Conservation (phyloP, 2,113 vertebrate genomes). For the Trinectes maculatus region DNA sequence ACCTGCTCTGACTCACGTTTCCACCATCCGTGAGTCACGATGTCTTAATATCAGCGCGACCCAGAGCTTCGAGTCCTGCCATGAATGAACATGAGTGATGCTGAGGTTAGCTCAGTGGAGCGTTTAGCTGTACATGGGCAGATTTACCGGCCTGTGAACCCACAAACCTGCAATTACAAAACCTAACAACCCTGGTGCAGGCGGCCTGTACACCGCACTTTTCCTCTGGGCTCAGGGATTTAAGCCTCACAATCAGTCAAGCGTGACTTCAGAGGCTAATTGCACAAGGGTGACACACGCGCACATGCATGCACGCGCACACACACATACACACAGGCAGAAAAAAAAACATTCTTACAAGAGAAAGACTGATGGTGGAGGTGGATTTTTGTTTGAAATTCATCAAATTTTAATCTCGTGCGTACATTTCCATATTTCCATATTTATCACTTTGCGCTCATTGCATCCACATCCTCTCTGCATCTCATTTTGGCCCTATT, state of each 20-base stretch:
- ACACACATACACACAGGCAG: slow-evolving; percentile 19
- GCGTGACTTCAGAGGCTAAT: slow-evolving; percentile 76
- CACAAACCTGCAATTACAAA: slow-evolving; percentile 79
- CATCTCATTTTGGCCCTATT: slow-evolving; percentile 66
- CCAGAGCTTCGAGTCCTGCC: slow-evolving; percentile 51
- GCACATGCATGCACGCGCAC: slow-evolving; percentile 4
- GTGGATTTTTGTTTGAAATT: slow-evolving; percentile 78
- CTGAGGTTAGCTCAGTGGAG: slow-evolving; percentile 65
- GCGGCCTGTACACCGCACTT: slow-evolving; percentile 51
- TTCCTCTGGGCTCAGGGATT: slow-evolving; percentile 65
- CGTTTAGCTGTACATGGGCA: slow-evolving; percentile 70
- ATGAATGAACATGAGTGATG: slow-evolving; percentile 54
- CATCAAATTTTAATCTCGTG: slow-evolving; percentile 77
- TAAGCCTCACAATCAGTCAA: slow-evolving; percentile 72
- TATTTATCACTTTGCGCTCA: slow-evolving; percentile 71
- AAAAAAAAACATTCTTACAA: slow-evolving; percentile 38
- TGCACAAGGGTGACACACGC: slow-evolving; percentile 71
- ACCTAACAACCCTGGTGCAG: slow-evolving; percentile 69
- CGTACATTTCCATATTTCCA: slow-evolving; percentile 78
- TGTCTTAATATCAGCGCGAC: slow-evolving; percentile 53
- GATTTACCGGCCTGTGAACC: slow-evolving; percentile 74
- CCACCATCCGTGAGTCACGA: slow-evolving; percentile 7
- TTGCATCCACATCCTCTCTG: slow-evolving; percentile 62
- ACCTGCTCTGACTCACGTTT: slow-evolving; percentile 20
- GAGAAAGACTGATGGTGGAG: slow-evolving; percentile 58